Evolutionary conservation across 2,797 vertebrate genomes (phyloP).

Genomic region (Myotis planiceps): DNA sequence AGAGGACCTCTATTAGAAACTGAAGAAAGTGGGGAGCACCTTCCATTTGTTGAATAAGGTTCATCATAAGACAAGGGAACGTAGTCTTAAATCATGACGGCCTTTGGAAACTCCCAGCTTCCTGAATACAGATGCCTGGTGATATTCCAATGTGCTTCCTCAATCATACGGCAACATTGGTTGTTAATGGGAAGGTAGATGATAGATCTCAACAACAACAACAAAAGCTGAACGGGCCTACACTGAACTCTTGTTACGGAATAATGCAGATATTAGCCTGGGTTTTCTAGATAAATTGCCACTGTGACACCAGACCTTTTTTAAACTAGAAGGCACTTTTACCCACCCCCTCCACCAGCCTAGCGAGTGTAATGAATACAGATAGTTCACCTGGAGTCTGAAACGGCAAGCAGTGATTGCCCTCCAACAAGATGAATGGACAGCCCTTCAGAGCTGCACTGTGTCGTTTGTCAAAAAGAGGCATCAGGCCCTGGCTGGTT

Average conservation of each 20-base stretch:
- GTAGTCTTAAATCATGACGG: not conserved
- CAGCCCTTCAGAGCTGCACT: not conserved
- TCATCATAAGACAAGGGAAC: not conserved
- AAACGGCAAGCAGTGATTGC: conserved; percentile 46
- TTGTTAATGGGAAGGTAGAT: not conserved
- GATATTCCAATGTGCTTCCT: not conserved
- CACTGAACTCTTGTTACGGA: conserved; percentile 51
- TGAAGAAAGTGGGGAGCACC: not conserved
- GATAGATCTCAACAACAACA: not conserved
- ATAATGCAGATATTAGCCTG: conserved; percentile 40
- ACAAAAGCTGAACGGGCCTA: conserved; percentile 9
- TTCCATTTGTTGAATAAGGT: not conserved
- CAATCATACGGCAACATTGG: not conserved
- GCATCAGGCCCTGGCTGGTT: not conserved
- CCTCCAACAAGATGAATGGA: conserved; percentile 62
- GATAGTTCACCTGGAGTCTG: conserved; percentile 50
- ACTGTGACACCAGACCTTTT: conserved; percentile 55
- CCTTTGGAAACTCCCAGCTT: conserved; percentile 4
- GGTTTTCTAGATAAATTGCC: conserved; percentile 69
- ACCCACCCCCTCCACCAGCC: conserved; percentile 18
- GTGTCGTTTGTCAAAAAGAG: conserved; percentile 60
- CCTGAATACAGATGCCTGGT: not conserved
- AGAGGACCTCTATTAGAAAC: not conserved
- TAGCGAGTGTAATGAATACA: conserved; percentile 66
- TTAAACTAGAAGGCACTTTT: conserved; percentile 53